Evolutionary conservation across 2,888 invertebrate genomes (phyloP).

Genomic region (Synanthedon formicaeformis): DNA sequence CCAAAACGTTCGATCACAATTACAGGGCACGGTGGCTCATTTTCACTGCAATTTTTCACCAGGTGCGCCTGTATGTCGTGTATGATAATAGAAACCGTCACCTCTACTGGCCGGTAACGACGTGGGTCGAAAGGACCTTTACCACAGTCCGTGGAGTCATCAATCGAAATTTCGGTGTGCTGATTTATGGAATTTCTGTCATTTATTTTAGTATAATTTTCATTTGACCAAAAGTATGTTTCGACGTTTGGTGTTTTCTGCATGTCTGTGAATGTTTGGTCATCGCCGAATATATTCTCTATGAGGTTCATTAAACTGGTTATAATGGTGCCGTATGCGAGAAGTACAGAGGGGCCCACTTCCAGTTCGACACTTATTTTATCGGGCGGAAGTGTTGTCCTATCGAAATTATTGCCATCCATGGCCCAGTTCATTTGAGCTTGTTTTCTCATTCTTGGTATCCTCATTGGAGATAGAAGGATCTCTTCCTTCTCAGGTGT

Average conservation of each 20-base stretch:
- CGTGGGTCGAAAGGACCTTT: slow-evolving; percentile 85
- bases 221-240: slow-evolving; percentile 42
- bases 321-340: slow-evolving; percentile 92
- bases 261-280: slow-evolving; percentile 95
- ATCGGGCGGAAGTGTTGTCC: slow-evolving; percentile 86
- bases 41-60: slow-evolving; percentile 90
- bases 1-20: slow-evolving; percentile 90
- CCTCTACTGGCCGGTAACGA: slow-evolving; percentile 89
- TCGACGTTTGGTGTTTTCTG: slow-evolving; percentile 72
- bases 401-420: slow-evolving; percentile 86
- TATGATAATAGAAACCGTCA: slow-evolving; percentile 91
- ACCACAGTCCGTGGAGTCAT: slow-evolving; percentile 72
- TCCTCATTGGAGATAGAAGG: slow-evolving; percentile 89
- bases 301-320: slow-evolving; percentile 90
- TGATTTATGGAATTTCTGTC: slow-evolving; percentile 56
- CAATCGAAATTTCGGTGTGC: slow-evolving; percentile 71
- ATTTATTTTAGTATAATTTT: slow-evolving; percentile 41
- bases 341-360: slow-evolving; percentile 92
- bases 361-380: slow-evolving; percentile 92
- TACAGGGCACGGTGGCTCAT: slow-evolving; percentile 92
- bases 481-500: slow-evolving; percentile 96
- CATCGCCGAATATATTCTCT: slow-evolving; percentile 98
- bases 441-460: slow-evolving; percentile 82
- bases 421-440: slow-evolving; percentile 76
- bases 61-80: slow-evolving; percentile 97